Conservation (phyloP, 2,797 vertebrate genomes). For the Argyrosomus regius region DNA sequence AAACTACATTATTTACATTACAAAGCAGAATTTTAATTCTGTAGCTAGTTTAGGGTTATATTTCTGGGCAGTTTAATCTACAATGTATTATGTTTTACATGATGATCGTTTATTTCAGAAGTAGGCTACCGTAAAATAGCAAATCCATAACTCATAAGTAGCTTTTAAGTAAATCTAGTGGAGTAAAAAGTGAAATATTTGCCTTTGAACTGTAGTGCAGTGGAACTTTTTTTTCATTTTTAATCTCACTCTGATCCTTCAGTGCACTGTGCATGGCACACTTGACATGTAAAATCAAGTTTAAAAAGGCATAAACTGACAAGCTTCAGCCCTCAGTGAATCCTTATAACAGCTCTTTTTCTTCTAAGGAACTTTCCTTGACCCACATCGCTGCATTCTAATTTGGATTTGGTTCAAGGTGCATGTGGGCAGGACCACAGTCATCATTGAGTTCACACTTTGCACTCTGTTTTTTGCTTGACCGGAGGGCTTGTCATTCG, state of each 20-base stretch:
- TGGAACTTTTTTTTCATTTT: background rate
- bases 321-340: conserved; percentile 3
- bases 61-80: background rate
- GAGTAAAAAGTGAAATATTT: background rate
- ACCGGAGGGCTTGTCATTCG: conserved; percentile 16
- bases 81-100: background rate
- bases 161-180: too few relatives aligned
- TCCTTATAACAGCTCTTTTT: background rate
- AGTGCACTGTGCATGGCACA: background rate
- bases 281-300: background rate
- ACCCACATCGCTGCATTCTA: conserved; percentile 10
- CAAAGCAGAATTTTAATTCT: too few relatives aligned
- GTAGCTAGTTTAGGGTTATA: too few relatives aligned
- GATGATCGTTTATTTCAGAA: too few relatives aligned
- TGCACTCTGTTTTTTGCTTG: background rate
- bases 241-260: background rate
- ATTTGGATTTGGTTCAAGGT: conserved; percentile 11
- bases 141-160: background rate
- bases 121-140: background rate
- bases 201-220: background rate
- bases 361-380: background rate
- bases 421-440: background rate
- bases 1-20: too few relatives aligned
- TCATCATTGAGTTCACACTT: conserved; percentile 13
- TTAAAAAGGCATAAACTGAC: background rate